Evolutionary conservation across 2,797 vertebrate genomes (phyloP).

Genomic region (Falco novaeseelandiae): DNA sequence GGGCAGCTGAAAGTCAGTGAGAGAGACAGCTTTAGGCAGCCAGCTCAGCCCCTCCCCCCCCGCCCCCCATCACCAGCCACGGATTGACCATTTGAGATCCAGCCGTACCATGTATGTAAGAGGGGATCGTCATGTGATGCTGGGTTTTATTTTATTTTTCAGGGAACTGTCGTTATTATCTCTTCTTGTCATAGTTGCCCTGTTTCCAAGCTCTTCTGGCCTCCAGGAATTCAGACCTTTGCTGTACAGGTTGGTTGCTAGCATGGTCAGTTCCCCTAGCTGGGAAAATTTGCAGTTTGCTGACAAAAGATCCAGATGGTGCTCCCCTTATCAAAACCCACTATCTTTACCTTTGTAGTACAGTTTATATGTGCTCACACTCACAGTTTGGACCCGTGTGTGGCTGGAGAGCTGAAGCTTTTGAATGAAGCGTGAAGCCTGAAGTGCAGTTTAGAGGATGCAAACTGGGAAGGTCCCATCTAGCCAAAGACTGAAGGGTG

Average conservation of each 20-base stretch:
- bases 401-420: neutral
- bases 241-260: neutral
- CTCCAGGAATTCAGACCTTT: neutral
- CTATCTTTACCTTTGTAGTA: neutral
- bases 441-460: neutral
- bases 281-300: neutral
- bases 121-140: neutral
- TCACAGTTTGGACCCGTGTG: neutral
- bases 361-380: neutral
- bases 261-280: neutral
- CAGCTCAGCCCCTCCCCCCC: neutral
- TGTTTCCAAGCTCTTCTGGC: neutral
- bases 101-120: neutral
- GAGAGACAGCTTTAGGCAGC: neutral
- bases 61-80: fast-evolving
- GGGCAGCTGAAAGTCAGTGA: neutral
- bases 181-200: neutral
- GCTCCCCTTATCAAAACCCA: neutral
- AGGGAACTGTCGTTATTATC: neutral
- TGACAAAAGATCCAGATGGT: neutral
- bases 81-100: neutral
- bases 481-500: neutral
- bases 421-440: neutral
- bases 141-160: neutral
- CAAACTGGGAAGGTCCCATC: neutral